phyloP scores from a whole-genome alignment of 2,797 vertebrate species.

The Myiotriccus ornatus region DNA sequence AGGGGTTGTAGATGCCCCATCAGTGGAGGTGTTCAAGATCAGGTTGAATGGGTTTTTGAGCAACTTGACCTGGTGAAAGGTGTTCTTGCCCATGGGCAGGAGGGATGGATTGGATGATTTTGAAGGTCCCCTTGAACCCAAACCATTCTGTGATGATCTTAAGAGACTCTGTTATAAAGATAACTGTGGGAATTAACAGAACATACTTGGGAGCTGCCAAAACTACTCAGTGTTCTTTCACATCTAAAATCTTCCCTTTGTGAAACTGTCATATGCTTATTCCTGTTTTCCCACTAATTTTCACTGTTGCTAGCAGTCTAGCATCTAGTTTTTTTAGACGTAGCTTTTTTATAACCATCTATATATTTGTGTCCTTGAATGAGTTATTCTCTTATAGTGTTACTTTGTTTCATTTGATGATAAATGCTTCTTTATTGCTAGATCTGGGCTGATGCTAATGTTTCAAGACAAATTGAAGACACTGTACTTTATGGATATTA shows the following conservation, averaged over 20 bases:
- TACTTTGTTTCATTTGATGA: background rate
- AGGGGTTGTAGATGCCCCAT: background rate
- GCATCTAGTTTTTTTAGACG: background rate
- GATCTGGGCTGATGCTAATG: slow-evolving; percentile 93
- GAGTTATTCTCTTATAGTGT: background rate
- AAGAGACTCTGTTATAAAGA: background rate
- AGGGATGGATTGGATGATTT: background rate
- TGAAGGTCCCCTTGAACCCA: background rate
- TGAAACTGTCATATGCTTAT: background rate
- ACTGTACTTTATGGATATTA: slow-evolving; percentile 96
- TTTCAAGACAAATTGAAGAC: slow-evolving; percentile 91
- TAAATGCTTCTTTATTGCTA: slow-evolving; percentile 56
- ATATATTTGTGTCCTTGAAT: background rate
- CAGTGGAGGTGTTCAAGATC: rapidly evolving
- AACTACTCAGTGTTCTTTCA: background rate
- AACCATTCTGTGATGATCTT: background rate
- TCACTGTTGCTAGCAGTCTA: background rate
- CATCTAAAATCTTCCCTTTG: background rate
- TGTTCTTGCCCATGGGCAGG: rapidly evolving
- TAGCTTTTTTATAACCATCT: rapidly evolving
- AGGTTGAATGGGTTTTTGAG: background rate
- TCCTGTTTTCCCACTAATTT: background rate
- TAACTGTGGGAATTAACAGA: background rate
- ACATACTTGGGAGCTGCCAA: background rate
- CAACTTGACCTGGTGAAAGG: background rate